phyloP scores from a whole-genome alignment of 1,140 invertebrate genomes.

The Hylyphantes graminicola region DNA sequence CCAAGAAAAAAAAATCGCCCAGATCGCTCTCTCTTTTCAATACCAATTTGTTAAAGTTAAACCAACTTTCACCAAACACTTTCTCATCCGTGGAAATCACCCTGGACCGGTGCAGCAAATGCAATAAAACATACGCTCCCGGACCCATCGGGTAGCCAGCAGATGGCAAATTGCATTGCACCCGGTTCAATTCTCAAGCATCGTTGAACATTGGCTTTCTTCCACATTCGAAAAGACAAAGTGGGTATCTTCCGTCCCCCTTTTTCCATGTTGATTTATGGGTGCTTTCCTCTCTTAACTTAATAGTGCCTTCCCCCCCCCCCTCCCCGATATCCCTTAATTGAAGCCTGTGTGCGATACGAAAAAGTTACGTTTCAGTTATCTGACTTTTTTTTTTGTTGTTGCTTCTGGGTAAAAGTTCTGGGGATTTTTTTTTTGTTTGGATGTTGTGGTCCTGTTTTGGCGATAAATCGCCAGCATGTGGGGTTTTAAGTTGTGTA shows the following conservation, averaged over 20 bases:
- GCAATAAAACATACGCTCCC: background rate
- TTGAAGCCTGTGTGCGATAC: slow-evolving; percentile 27
- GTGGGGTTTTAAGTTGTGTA: too few species aligned
- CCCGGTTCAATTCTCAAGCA: slow-evolving; percentile 33
- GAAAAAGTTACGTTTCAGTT: slow-evolving; percentile 37
- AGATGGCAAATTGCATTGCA: slow-evolving; percentile 28
- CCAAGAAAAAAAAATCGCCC: too few species aligned
- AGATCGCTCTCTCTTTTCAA: too few species aligned
- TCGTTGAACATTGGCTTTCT: slow-evolving; percentile 30
- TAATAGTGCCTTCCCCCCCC: slow-evolving; percentile 12
- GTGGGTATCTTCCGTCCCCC: background rate
- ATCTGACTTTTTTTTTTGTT: slow-evolving; percentile 3
- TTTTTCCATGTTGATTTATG: slow-evolving; percentile 4
- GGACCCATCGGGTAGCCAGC: background rate
- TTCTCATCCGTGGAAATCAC: too few species aligned
- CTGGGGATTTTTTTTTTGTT: too few species aligned
- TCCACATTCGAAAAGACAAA: slow-evolving; percentile 6
- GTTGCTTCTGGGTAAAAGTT: background rate
- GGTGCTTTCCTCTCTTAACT: slow-evolving; percentile 24
- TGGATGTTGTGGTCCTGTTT: too few species aligned
- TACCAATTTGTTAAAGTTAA: too few species aligned
- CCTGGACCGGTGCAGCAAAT: slow-evolving; percentile 1
- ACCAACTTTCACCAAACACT: too few species aligned
- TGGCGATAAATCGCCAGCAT: too few species aligned
- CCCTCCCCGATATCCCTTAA: background rate